Evolutionary conservation across 2,113 vertebrate genomes (phyloP), one percentile per base, ranked within the genome.

Genomic region (Anolis carolinensis): DNA sequence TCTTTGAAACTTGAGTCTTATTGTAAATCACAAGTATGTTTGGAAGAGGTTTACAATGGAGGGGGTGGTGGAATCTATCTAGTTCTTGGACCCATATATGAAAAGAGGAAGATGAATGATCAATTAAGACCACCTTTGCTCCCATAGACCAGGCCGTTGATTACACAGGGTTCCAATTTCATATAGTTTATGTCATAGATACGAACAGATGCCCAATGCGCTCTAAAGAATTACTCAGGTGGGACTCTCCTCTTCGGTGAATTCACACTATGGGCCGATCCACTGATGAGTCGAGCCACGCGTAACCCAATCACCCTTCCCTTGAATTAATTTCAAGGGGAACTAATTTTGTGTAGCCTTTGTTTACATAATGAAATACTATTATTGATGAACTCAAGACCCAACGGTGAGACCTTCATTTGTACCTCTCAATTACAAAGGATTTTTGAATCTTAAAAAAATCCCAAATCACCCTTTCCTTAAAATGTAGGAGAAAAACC

Each of bases 281-380:
- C 84, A 18, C 73, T n/a, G 32, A 72, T 39, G 39, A 50, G 11
- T 65, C 39, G 23, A n/a, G 73, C 21, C 36, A 76, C 34, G 6
- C 62, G 84, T 86, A 84, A 88, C 68, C 32, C 72, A 50, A 83
- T 88, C 74, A 2, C 39, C 21, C 67, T 71, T 86, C 70, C 48
- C 77, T 78, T 86, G 77, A 86, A 86, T 86, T 80, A 80, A 86
- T 86, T 86, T 62, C 52, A 73, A 80, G 30, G 4, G 68, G 62
- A 80, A 63, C 68, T 80, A 63, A 86, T 80, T 86, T 34, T 34
- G 52, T 67, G 39, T 39, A 34, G 75, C 75, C 39, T 73, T 75
- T 79, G 68, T 87, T 79, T 55, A 78, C 52, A 27, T 30, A 48
- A 67, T 21, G 21, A 52, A 55, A 65, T 79, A 72, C 27, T 16